phyloP scores from a whole-genome alignment of 2,113 vertebrate genomes.

The Piaya cayana region DNA sequence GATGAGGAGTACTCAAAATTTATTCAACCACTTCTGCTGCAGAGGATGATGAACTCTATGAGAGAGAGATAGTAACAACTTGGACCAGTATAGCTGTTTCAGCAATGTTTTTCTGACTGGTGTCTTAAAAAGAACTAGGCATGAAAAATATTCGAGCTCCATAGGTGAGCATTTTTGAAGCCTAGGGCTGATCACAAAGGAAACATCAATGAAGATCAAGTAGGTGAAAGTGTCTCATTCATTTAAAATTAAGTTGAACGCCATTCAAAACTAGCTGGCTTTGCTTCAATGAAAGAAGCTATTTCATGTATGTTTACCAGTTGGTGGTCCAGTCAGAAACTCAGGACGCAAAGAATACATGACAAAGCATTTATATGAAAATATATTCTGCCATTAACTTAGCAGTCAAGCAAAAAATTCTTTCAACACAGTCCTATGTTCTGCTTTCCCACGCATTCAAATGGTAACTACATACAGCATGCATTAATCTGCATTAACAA shows the following conservation, averaged over 20 bases:
- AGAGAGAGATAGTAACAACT: too few species aligned
- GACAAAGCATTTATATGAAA: background rate
- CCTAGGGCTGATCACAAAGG: background rate
- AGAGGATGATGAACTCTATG: too few species aligned
- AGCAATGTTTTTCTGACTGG: background rate
- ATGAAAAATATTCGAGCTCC: background rate
- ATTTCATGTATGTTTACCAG: background rate
- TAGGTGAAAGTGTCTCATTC: background rate
- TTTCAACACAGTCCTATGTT: background rate
- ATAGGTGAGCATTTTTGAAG: background rate
- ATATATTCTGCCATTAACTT: slow-evolving; percentile 9
- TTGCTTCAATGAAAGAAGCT: background rate
- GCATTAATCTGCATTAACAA: background rate
- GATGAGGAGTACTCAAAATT: background rate
- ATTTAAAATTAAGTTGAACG: slow-evolving; percentile 17
- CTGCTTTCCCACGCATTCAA: background rate
- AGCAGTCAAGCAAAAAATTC: background rate
- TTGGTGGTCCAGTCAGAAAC: background rate
- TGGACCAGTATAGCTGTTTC: background rate
- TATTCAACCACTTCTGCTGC: too few species aligned
- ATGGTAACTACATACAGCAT: background rate
- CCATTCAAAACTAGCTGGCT: slow-evolving; percentile 3
- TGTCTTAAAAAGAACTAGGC: background rate
- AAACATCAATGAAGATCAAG: background rate
- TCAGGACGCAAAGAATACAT: slow-evolving; percentile 3